These are phyloP conservation scores for Melieria crassipennis DNA, from an alignment of 2,888 invertebrate species.

Conservation along the genomic window DNA sequence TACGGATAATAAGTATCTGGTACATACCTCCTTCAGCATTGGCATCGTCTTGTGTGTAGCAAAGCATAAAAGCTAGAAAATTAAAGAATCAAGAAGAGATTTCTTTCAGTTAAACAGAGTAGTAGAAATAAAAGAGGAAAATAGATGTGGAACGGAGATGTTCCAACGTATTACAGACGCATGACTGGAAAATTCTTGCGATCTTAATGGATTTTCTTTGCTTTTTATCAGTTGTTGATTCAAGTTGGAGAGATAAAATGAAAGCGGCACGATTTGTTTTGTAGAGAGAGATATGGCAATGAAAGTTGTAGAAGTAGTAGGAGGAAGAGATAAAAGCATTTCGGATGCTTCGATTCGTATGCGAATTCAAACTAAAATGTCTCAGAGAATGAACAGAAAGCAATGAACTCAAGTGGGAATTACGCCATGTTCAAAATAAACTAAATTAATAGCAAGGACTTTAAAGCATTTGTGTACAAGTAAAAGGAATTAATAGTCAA, in stretches of 20 bases:
- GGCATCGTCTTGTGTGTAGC: slow-evolving; percentile 92
- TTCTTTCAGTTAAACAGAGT: slow-evolving; percentile 40
- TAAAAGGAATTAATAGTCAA: too few relatives aligned
- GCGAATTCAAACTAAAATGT: too few relatives aligned
- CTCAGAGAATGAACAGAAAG: too few relatives aligned
- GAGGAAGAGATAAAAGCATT: not conserved
- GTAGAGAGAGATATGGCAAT: not conserved
- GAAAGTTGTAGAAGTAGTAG: not conserved
- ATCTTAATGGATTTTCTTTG: slow-evolving; percentile 11
- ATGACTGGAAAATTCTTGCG: not conserved
- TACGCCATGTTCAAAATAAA: too few relatives aligned
- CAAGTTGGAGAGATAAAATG: not conserved
- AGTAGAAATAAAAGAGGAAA: slow-evolving; percentile 32
- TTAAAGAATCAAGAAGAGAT: slow-evolving; percentile 52
- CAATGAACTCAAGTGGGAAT: too few relatives aligned
- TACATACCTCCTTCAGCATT: slow-evolving; percentile 91
- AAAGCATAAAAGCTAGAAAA: slow-evolving; percentile 90
- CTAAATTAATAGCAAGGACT: too few relatives aligned
- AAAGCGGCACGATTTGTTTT: not conserved
- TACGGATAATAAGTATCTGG: slow-evolving; percentile 41
- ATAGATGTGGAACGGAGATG: slow-evolving; percentile 3
- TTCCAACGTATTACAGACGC: not conserved
- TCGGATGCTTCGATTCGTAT: not conserved
- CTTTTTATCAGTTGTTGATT: slow-evolving; percentile 5
- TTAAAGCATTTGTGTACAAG: too few relatives aligned